Evolutionary conservation across 1,140 invertebrate species (phyloP), one percentile per base, ranked within the genome.

Genomic region (Gryllus bimaculatus): DNA sequence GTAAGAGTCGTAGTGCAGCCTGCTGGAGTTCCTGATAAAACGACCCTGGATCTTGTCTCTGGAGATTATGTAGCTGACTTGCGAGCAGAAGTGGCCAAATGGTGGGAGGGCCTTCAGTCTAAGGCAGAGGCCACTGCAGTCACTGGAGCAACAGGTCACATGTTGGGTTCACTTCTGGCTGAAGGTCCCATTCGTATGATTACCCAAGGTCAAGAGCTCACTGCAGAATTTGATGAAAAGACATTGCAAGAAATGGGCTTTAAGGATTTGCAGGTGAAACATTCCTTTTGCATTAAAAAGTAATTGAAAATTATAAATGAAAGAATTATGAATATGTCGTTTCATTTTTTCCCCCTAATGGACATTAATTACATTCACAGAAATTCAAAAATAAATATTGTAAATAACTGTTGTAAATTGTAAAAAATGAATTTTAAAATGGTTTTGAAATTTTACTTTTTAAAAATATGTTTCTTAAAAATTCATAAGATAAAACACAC

Each of bases 221-320:
- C 94, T 0, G 92, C 94, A n/a, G 96, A 98, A 81, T 95, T 94
- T 83, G 96, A 98, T 84, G 96, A 98, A 83, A 94, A 96, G 82
- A 94, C 92, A 0, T 85, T 98, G 0, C 91, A 91, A 20, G 95
- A 97, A 85, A 93, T 97, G 86, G 95, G 95, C 48, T 95, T 98
- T 83, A 98, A 97, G 85, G 96, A 98, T 84, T 83, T 85, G 74
- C 78, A 91, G 86, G 89, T 89, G 18, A 48, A 47, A 39, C 26
- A 39, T 39, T 2, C 26, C 26, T 39, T 39, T 39, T 39, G 26
- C 26, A 39, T 39, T 39, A 39, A 2, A 1, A 39, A 39, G 26
- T 39, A 39, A 39, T 2, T 39, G 26, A 39, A 39, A 39, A 39
- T 39, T 39, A 39, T 39, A 5, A 39, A 39, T 39, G 26, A 2